phyloP scores from a whole-genome alignment of 2,888 invertebrate genomes.

The Noctua fimbriata region DNA sequence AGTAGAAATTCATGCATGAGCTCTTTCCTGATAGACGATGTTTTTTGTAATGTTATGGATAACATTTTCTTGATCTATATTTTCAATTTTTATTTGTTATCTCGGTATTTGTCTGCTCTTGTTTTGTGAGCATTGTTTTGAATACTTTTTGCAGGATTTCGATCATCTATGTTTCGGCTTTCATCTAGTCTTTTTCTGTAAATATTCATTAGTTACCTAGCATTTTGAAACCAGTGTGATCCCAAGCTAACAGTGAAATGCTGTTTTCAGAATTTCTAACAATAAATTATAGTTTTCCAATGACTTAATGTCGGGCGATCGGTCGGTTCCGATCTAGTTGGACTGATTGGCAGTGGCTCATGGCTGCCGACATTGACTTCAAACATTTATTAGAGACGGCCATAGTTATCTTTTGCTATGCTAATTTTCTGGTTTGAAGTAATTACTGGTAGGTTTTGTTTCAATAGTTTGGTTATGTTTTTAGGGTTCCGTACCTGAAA shows the following conservation, averaged over 20 bases:
- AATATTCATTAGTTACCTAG: not conserved
- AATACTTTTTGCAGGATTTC: not conserved
- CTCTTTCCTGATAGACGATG: constrained; percentile 1
- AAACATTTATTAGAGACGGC: constrained; percentile 26
- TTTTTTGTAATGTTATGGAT: not conserved
- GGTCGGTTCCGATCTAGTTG: constrained; percentile 61
- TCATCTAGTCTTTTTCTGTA: not conserved
- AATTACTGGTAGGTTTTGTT: not conserved
- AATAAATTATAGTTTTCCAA: constrained; percentile 63
- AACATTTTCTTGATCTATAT: not conserved
- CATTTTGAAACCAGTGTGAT: constrained; percentile 18
- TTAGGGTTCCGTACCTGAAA: too few species aligned
- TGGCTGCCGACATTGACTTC: constrained; percentile 40
- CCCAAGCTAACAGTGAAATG: constrained; percentile 30
- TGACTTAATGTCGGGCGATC: constrained; percentile 56
- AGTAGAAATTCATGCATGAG: constrained; percentile 19
- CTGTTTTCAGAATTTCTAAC: constrained; percentile 52
- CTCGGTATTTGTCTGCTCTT: too few species aligned
- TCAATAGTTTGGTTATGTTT: not conserved
- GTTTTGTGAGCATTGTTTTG: not conserved
- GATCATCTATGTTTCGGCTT: not conserved
- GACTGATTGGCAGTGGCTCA: constrained; percentile 15
- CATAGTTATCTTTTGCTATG: constrained; percentile 15
- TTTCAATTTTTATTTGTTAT: not conserved
- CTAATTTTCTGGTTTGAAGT: constrained; percentile 14